Percentiles rank a stretch among this genome's conserved stretches.
phyloP scores from a whole-genome alignment of 2,888 invertebrate species.

The Epicampocera succincta region DNA sequence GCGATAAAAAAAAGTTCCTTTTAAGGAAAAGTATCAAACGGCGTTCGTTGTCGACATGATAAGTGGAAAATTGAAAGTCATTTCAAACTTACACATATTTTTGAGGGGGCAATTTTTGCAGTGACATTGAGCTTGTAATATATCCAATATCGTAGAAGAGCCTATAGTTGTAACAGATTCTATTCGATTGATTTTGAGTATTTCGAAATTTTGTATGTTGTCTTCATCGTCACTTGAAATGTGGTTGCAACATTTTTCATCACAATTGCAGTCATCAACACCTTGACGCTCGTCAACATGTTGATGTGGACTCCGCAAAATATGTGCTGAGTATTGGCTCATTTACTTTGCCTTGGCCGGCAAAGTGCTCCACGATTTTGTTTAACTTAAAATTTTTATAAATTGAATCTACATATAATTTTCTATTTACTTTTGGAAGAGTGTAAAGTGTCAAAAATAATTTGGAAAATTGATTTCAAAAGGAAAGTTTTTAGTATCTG shows the following conservation, averaged over 20 bases:
- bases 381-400: conserved; percentile 26
- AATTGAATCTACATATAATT: no score
- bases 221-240: conserved; percentile 37
- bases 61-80: background rate
- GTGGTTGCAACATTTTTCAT: conserved; percentile 37
- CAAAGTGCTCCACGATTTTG: background rate
- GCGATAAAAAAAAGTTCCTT: conserved; percentile 43
- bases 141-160: conserved; percentile 49
- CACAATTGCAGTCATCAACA: conserved; percentile 36
- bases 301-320: conserved; percentile 22
- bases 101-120: conserved; percentile 79
- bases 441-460: no score
- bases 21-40: conserved; percentile 11
- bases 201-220: conserved; percentile 31
- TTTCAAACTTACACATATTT: conserved; percentile 77
- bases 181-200: conserved; percentile 19
- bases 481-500: no score
- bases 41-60: background rate
- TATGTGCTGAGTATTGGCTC: conserved; percentile 33
- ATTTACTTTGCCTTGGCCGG: conserved; percentile 28
- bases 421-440: no score
- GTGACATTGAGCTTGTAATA: conserved; percentile 73
- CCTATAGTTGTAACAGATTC: conserved; percentile 42
- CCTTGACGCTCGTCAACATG: background rate
- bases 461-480: no score